These are phyloP conservation scores for Eudasyphora cyanicolor DNA, from an alignment of 2,888 invertebrate species.

Conservation along the genomic window DNA sequence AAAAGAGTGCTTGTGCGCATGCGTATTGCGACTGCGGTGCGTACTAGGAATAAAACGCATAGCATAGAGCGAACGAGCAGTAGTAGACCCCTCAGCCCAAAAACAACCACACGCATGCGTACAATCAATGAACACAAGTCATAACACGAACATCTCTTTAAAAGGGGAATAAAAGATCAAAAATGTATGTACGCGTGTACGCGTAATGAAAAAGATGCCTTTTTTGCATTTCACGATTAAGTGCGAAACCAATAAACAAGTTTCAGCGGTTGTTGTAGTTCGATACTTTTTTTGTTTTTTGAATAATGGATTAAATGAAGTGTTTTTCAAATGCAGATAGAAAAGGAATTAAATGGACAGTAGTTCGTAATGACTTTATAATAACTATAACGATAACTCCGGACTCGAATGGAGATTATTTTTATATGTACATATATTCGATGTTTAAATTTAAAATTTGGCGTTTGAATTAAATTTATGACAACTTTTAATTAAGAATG, in stretches of 20 bases:
- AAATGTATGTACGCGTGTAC: constrained; percentile 5
- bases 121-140: constrained; percentile 41
- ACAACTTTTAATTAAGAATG: too few species aligned
- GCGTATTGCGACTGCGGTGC: not conserved
- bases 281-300: not conserved
- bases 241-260: constrained; percentile 35
- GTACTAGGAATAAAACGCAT: not conserved
- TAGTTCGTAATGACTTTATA: constrained; percentile 1
- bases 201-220: constrained; percentile 29
- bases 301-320: constrained; percentile 26
- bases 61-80: not conserved
- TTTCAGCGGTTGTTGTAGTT: not conserved
- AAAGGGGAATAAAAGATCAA: constrained; percentile 25
- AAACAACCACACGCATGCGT: constrained; percentile 16
- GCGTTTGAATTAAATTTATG: too few species aligned
- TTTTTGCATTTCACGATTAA: constrained; percentile 36
- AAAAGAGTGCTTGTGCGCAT: too few species aligned
- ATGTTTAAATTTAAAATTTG: too few species aligned
- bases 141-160: constrained; percentile 36
- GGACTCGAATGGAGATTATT: not conserved
- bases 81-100: too few species aligned
- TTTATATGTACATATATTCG: not conserved
- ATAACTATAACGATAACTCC: not conserved
- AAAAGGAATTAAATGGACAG: constrained; percentile 20
- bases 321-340: constrained; percentile 20